Evolutionary conservation across 2,888 invertebrate genomes (phyloP).

Genomic region (Drosophila kambysellisi): DNA sequence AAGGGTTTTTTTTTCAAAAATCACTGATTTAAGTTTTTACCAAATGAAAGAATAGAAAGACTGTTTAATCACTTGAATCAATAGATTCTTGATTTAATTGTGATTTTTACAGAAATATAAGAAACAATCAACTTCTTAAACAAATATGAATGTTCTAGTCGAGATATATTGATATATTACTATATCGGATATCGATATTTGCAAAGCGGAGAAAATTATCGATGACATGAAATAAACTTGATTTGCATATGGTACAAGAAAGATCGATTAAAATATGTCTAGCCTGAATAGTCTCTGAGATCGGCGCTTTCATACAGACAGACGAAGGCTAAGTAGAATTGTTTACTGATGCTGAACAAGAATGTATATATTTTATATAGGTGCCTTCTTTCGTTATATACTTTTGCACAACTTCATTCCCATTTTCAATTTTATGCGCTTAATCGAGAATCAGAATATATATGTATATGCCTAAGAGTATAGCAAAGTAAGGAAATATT

Average conservation of each 20-base stretch:
- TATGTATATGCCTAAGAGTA: not conserved
- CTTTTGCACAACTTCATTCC: not conserved
- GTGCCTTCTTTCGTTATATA: not conserved
- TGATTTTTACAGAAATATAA: not conserved
- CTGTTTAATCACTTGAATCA: not conserved
- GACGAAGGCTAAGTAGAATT: not conserved
- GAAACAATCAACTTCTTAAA: not conserved
- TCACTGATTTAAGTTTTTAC: not conserved
- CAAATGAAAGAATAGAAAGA: not conserved
- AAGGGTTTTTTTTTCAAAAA: not conserved
- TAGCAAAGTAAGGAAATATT: too few relatives aligned
- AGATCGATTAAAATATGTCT: not conserved
- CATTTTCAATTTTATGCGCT: not conserved
- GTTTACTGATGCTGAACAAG: not conserved
- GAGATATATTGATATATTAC: not conserved
- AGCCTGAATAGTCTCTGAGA: not conserved
- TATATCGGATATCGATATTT: not conserved
- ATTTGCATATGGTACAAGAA: not conserved
- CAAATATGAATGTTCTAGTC: not conserved
- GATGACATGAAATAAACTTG: not conserved
- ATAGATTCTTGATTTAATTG: not conserved
- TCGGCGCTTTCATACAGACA: not conserved
- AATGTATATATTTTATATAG: not conserved
- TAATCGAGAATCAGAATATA: not conserved
- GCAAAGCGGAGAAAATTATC: not conserved